phyloP scores from a whole-genome alignment of 2,888 invertebrate species.

The Leptothorax acervorum region DNA sequence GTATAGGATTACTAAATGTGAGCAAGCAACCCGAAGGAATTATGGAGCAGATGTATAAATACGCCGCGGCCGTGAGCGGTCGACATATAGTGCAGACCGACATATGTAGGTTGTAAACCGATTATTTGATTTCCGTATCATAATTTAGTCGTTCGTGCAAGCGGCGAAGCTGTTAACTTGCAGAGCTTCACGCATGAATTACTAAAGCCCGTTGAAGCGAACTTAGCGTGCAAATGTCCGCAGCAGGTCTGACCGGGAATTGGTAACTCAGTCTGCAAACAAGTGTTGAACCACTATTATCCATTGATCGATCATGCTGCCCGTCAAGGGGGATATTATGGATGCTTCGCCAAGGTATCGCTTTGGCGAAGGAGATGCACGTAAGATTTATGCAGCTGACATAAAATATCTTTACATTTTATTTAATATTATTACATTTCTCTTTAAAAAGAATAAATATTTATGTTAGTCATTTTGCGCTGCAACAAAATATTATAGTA shows the following conservation, averaged over 20 bases:
- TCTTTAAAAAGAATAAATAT: background rate
- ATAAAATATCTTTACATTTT: background rate
- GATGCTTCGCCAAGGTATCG: conserved; percentile 1
- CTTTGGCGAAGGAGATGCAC: background rate
- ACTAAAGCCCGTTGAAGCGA: conserved; percentile 49
- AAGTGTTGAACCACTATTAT: conserved; percentile 51
- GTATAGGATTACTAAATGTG: background rate
- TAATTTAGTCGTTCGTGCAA: conserved; percentile 52
- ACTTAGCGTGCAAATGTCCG: conserved; percentile 53
- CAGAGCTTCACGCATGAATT: conserved; percentile 47
- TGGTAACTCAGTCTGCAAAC: conserved; percentile 50
- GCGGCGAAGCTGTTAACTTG: conserved; percentile 41
- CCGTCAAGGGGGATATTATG: background rate
- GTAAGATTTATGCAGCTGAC: background rate
- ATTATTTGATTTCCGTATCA: conserved; percentile 52
- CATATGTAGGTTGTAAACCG: conserved; percentile 29
- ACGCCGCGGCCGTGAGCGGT: background rate
- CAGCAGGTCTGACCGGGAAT: conserved; percentile 38
- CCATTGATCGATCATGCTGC: conserved; percentile 43
- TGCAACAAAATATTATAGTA: background rate
- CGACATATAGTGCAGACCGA: background rate
- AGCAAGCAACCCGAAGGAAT: background rate
- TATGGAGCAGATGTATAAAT: conserved; percentile 8
- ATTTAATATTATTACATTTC: background rate
- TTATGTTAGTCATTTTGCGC: background rate